These are phyloP conservation scores for Drosophila mettleri DNA, from an alignment of 2,888 invertebrate species.

Conservation along the genomic window DNA sequence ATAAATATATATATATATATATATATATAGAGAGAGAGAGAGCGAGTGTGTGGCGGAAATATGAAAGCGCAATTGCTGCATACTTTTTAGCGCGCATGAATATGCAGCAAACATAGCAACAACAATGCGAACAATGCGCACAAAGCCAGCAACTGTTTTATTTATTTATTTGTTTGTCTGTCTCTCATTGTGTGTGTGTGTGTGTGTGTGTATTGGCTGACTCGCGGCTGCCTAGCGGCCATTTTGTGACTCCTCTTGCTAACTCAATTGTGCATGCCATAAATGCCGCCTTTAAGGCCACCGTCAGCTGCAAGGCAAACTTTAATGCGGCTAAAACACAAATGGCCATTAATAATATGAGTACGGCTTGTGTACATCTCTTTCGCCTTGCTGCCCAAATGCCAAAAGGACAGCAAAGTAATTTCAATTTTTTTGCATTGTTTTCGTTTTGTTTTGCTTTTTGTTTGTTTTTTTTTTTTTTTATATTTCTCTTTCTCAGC, in stretches of 20 bases:
- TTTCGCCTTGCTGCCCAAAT: slow-evolving; percentile 41
- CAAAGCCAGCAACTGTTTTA: slow-evolving; percentile 39
- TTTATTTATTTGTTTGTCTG: slow-evolving; percentile 29
- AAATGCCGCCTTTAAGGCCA: slow-evolving; percentile 28
- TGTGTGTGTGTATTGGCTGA: slow-evolving; percentile 27
- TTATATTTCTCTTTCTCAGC: background rate
- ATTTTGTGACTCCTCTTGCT: slow-evolving; percentile 47
- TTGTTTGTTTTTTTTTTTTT: slow-evolving; percentile 3
- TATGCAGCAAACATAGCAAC: slow-evolving; percentile 46
- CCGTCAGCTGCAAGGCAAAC: slow-evolving; percentile 7
- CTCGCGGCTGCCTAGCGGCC: slow-evolving; percentile 31
- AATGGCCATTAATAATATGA: slow-evolving; percentile 48
- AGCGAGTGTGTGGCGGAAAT: background rate
- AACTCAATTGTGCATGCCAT: slow-evolving; percentile 51
- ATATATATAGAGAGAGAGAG: too few species aligned
- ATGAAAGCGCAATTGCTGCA: slow-evolving; percentile 41
- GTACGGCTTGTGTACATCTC: background rate
- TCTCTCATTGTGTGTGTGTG: slow-evolving; percentile 3
- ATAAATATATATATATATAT: background rate
- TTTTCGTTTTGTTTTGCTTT: background rate
- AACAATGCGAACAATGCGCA: slow-evolving; percentile 31
- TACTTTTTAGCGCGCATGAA: slow-evolving; percentile 49
- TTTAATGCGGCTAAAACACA: slow-evolving; percentile 31
- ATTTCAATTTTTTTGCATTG: slow-evolving; percentile 9
- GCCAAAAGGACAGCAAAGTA: slow-evolving; percentile 14